Evolutionary conservation across 2,113 vertebrate genomes (phyloP), one percentile per base, ranked within the genome.

Genomic region (Xiphophorus couchianus): DNA sequence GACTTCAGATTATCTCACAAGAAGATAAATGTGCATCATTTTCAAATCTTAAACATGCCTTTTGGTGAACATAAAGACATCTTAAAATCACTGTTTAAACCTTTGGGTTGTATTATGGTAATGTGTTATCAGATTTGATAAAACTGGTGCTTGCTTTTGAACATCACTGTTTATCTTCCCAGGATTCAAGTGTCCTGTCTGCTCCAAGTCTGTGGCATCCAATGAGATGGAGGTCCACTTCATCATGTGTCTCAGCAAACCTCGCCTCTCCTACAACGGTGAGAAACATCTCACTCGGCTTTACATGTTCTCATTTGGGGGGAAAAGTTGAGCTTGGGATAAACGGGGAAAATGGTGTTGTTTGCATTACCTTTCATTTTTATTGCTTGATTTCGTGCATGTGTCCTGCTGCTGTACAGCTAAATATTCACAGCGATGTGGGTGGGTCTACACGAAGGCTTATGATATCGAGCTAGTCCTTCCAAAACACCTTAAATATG

Each of bases 241-340:
- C 96, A 98, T 99, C 93, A 99, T 99, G 98, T 99, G 98, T 98
- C 94, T 99, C 91, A 99, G 97, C 96, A 99, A 99, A 94, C 98
- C 98, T 81, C 98, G 97, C 87, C 97, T 99, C 92, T 99, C 98
- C 88, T 99, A 99, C 90, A 99, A 99, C 0, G 98, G 98, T 98
- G 95, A 95, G 91, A 31, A 68, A 29, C 27, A 5, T 58, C 63
- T 54, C 2, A 3, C 7, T 54, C 51, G 25, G 8, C 8, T 25
- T 54, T 13, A 17, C 9, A 6, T 60, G 30, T 62, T 48, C 48
- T 54, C 63, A 30, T 64, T 10, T 15, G 15, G 35, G 39, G 31
- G 13, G 15, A 42, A 65, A 69, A 44, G 51, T 51, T 29, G 13
- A n/a, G 4, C 68, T 61, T 5, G 25, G 51, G 22, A 54, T 19